phyloP scores from a whole-genome alignment of 2,113 vertebrate species.

The Mirza zaza region DNA sequence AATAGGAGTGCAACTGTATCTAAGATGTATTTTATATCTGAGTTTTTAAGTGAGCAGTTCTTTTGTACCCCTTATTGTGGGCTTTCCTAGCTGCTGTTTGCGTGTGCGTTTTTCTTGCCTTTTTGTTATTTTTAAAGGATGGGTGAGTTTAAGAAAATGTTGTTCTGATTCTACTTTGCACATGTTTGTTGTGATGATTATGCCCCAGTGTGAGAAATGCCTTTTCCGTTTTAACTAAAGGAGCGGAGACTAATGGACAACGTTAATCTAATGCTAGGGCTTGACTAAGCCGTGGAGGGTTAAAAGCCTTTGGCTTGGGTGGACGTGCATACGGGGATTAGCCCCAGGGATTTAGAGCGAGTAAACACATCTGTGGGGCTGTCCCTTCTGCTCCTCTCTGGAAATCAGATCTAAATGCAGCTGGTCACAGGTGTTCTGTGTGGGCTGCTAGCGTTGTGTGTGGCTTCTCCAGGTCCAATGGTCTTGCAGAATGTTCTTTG shows the following conservation, averaged over 20 bases:
- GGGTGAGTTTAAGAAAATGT: neutral
- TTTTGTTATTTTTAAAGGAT: no score
- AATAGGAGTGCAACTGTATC: fast-evolving
- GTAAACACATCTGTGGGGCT: fast-evolving
- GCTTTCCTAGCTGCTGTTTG: neutral
- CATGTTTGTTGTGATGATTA: no score
- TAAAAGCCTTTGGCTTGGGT: fast-evolving
- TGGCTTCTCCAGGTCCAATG: neutral
- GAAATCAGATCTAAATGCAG: neutral
- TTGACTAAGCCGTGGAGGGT: neutral
- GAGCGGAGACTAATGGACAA: fast-evolving
- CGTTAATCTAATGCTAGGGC: neutral
- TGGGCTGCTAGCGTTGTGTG: neutral
- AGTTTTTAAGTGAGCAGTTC: fast-evolving
- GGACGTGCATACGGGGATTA: neutral
- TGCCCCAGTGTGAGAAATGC: neutral
- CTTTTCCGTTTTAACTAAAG: neutral
- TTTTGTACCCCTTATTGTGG: fast-evolving
- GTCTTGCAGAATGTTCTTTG: neutral
- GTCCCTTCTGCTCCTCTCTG: neutral
- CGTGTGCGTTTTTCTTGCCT: neutral
- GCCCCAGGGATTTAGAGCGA: no score
- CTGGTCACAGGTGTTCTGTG: fast-evolving
- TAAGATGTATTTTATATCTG: fast-evolving
- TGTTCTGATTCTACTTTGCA: neutral